Evolutionary conservation across 2,888 invertebrate genomes (phyloP).

Genomic region (Ophraella communa): DNA sequence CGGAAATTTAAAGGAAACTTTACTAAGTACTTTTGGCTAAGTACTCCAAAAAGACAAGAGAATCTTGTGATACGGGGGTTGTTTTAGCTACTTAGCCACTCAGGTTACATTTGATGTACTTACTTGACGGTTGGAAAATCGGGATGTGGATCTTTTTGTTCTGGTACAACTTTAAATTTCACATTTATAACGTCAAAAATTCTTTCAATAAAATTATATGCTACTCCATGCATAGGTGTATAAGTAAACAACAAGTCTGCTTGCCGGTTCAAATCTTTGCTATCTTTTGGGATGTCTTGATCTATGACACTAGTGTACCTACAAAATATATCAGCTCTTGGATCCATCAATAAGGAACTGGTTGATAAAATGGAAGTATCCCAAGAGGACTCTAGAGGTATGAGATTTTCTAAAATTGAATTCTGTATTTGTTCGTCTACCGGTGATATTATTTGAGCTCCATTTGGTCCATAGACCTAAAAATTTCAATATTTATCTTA

Average conservation of each 20-base stretch:
- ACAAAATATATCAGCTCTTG: slow-evolving; percentile 70
- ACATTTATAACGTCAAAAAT: slow-evolving; percentile 80
- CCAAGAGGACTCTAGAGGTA: slow-evolving; percentile 83
- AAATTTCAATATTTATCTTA: neutral
- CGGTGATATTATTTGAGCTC: slow-evolving; percentile 93
- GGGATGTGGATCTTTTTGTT: slow-evolving; percentile 90
- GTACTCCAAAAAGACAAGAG: no score
- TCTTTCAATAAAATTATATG: slow-evolving; percentile 76
- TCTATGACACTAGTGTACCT: slow-evolving; percentile 72
- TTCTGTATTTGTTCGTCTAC: slow-evolving; percentile 87
- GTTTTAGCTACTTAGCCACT: no score
- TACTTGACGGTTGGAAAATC: slow-evolving; percentile 93
- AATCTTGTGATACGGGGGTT: no score
- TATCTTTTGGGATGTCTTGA: slow-evolving; percentile 63
- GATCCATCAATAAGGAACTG: slow-evolving; percentile 68
- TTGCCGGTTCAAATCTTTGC: slow-evolving; percentile 64
- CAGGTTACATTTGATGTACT: slow-evolving; percentile 28
- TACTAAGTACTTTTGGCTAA: no score
- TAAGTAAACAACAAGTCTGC: slow-evolving; percentile 75
- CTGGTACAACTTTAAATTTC: slow-evolving; percentile 70
- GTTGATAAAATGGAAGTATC: slow-evolving; percentile 67
- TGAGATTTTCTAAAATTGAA: slow-evolving; percentile 76
- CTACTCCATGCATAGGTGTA: slow-evolving; percentile 98
- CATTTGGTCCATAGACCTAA: slow-evolving; percentile 90
- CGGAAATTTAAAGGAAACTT: no score